These are phyloP conservation scores for Aspidapion aeneum DNA, from an alignment of 2,888 invertebrate species.

Conservation along the genomic window DNA sequence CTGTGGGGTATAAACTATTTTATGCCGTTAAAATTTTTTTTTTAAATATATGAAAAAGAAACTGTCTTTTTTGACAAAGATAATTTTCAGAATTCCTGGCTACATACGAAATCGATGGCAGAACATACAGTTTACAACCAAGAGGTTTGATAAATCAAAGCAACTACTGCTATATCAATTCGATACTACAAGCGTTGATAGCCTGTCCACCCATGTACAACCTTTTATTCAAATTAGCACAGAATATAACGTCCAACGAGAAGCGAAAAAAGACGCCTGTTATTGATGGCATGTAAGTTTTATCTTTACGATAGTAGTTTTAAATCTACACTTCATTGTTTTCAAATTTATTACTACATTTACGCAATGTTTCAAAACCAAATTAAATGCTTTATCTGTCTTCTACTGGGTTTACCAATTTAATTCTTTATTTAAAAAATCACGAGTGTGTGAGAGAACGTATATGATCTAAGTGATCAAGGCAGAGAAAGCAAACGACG, in stretches of 20 bases:
- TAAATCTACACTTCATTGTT: slow-evolving; percentile 2
- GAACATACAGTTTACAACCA: slow-evolving; percentile 76
- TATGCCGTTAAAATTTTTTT: too few species aligned
- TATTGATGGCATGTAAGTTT: slow-evolving; percentile 86
- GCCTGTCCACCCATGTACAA: slow-evolving; percentile 96
- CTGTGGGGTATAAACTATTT: too few species aligned
- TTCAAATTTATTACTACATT: neutral
- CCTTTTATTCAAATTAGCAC: slow-evolving; percentile 74
- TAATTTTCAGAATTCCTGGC: slow-evolving; percentile 70
- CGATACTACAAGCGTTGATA: slow-evolving; percentile 88
- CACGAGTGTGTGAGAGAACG: too few species aligned
- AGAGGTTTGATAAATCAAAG: slow-evolving; percentile 90
- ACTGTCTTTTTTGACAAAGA: too few species aligned
- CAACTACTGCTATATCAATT: slow-evolving; percentile 96
- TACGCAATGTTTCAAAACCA: neutral
- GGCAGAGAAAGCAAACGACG: too few species aligned
- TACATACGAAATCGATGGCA: slow-evolving; percentile 73
- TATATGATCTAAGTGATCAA: too few species aligned
- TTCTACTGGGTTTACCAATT: too few species aligned
- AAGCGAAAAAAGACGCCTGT: slow-evolving; percentile 68
- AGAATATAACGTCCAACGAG: slow-evolving; percentile 54
- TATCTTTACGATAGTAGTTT: slow-evolving; percentile 7
- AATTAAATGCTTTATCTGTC: slow-evolving; percentile 6
- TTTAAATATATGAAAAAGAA: too few species aligned
- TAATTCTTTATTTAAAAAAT: too few species aligned